These are phyloP conservation scores for Chiropotes sagulatus DNA, from an alignment of 2,797 vertebrate species.

Conservation along the genomic window DNA sequence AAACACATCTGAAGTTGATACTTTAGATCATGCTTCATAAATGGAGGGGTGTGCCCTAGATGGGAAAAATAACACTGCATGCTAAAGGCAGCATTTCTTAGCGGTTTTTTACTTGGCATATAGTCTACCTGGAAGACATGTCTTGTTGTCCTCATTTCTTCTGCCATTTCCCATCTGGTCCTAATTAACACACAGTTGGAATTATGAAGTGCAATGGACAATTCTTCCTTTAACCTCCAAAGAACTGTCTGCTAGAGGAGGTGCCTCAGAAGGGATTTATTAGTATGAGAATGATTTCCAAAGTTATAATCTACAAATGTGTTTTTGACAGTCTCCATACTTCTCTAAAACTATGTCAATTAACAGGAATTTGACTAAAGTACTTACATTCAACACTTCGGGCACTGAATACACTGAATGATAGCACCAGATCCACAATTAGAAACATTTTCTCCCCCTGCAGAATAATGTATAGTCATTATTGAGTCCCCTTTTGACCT, in stretches of 20 bases:
- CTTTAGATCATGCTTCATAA: not conserved
- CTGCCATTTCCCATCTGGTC: not conserved
- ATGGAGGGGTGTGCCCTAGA: not conserved
- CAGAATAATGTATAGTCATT: not conserved
- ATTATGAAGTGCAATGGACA: not conserved
- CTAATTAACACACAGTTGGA: conserved; percentile 26
- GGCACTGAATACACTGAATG: not conserved
- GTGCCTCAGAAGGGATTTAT: not conserved
- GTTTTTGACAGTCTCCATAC: conserved; percentile 16
- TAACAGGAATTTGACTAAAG: not conserved
- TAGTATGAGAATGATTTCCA: not conserved
- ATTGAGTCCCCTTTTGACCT: not conserved
- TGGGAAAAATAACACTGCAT: not conserved
- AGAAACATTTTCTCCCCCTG: not conserved
- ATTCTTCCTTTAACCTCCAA: conserved; percentile 2
- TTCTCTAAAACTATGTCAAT: not conserved
- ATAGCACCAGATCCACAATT: not conserved
- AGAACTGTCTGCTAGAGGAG: not conserved
- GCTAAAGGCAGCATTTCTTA: not conserved
- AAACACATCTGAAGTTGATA: not conserved
- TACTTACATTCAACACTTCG: not conserved
- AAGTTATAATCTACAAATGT: not conserved
- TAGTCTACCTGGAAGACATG: not conserved
- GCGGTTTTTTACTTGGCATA: not conserved
- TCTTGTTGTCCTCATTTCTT: conserved; percentile 13